phyloP scores from a whole-genome alignment of 2,888 invertebrate genomes.

The Lordiphosa andalusiaca region DNA sequence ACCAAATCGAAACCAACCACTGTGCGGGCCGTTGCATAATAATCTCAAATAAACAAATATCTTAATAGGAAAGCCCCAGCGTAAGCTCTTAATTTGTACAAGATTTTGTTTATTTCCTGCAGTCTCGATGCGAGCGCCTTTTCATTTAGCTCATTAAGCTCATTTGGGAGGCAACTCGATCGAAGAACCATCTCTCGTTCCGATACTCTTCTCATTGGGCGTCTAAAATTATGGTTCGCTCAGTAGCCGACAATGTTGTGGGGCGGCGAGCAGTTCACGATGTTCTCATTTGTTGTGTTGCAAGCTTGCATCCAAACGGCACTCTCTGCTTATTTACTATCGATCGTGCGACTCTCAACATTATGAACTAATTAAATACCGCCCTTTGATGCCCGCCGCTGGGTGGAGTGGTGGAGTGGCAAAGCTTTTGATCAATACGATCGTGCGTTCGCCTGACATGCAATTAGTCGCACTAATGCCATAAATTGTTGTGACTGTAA shows the following conservation, averaged over 20 bases:
- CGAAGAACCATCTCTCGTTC: constrained; percentile 20
- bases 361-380: constrained; percentile 61
- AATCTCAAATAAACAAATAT: constrained; percentile 47
- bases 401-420: constrained; percentile 21
- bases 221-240: constrained; percentile 35
- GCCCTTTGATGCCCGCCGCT: constrained; percentile 59
- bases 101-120: constrained; percentile 65
- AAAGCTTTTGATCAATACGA: constrained; percentile 55
- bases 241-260: constrained; percentile 2
- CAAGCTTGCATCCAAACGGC: constrained; percentile 10
- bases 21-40: constrained; percentile 67
- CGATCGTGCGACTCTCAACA: constrained; percentile 53
- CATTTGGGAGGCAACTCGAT: constrained; percentile 49
- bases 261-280: constrained; percentile 34
- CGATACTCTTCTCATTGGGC: constrained; percentile 10
- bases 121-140: constrained; percentile 38
- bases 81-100: constrained; percentile 61
- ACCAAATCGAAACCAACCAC: constrained; percentile 36
- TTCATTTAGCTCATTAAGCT: constrained; percentile 57
- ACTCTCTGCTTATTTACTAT: constrained; percentile 12
- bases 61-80: constrained; percentile 17
- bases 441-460: constrained; percentile 29
- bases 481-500: constrained; percentile 26
- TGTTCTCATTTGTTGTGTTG: constrained; percentile 48
- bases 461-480: constrained; percentile 59